Percentiles rank a stretch among this genome's conserved stretches.
These are phyloP conservation scores for Drosophila kambysellisi DNA, from an alignment of 2,888 invertebrate species.

Conservation along the genomic window DNA sequence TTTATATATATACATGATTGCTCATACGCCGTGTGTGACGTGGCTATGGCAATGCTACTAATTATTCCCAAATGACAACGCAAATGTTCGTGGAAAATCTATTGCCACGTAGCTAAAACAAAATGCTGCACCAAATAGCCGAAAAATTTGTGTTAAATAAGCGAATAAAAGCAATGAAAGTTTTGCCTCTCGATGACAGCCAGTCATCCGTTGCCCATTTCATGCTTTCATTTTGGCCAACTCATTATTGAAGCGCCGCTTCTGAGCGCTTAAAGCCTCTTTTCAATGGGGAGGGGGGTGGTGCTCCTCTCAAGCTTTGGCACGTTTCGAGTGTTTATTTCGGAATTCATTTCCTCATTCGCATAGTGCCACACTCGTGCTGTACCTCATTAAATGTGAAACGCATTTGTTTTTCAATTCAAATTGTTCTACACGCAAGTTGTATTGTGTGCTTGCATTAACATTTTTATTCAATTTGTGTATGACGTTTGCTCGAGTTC, in stretches of 20 bases:
- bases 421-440: constrained; percentile 31
- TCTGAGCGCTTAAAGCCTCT: constrained; percentile 56
- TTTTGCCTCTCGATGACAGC: constrained; percentile 58
- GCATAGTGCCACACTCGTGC: constrained; percentile 15
- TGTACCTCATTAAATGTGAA: constrained; percentile 34
- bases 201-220: constrained; percentile 40
- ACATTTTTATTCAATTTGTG: constrained; percentile 77
- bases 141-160: constrained; percentile 76
- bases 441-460: constrained; percentile 63
- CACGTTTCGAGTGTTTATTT: constrained; percentile 56
- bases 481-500: constrained; percentile 46
- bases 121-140: constrained; percentile 63
- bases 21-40: constrained; percentile 48
- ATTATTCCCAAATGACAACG: constrained; percentile 73
- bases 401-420: constrained; percentile 44
- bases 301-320: constrained; percentile 24
- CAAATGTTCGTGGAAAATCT: constrained; percentile 54
- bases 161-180: constrained; percentile 74
- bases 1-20: constrained; percentile 27
- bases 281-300: neutral
- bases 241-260: constrained; percentile 54
- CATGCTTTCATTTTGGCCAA: constrained; percentile 57
- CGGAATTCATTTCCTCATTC: constrained; percentile 34
- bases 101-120: constrained; percentile 37
- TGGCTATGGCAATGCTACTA: constrained; percentile 52